phyloP scores from a whole-genome alignment of 2,797 vertebrate genomes.

The Lacerta viridis region DNA sequence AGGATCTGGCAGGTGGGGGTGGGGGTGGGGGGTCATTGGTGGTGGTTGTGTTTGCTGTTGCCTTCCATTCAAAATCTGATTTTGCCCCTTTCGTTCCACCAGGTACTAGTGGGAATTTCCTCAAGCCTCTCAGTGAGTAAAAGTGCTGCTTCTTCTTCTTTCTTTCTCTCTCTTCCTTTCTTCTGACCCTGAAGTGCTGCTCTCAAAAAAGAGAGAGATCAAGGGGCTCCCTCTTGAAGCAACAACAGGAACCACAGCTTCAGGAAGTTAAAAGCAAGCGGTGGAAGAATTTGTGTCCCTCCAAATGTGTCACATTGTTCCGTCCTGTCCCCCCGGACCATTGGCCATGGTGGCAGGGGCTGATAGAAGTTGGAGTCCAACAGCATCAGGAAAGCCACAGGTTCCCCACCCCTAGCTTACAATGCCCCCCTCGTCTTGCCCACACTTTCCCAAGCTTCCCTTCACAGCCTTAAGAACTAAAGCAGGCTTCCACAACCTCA shows the following conservation, averaged over 20 bases:
- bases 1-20: not conserved
- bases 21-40: not conserved
- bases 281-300: no score
- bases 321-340: no score
- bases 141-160: no score
- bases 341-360: no score
- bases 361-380: no score
- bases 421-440: no score
- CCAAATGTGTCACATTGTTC: no score
- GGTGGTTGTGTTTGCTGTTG: not conserved
- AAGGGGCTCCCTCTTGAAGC: not conserved
- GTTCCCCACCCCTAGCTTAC: no score
- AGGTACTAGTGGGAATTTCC: conserved; percentile 31
- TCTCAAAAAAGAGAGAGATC: not conserved
- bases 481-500: no score
- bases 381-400: no score
- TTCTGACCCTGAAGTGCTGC: not conserved
- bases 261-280: not conserved
- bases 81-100: conserved; percentile 5
- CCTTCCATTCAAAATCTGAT: not conserved
- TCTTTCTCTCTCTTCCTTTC: not conserved
- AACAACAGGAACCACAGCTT: not conserved
- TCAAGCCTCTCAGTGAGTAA: conserved; percentile 47
- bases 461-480: not conserved
- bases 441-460: not conserved